A percentile compares a stretch with the other conserved stretches of the same genome.
Conservation (phyloP, 2,113 vertebrate species). For the Xiphophorus hellerii region DNA sequence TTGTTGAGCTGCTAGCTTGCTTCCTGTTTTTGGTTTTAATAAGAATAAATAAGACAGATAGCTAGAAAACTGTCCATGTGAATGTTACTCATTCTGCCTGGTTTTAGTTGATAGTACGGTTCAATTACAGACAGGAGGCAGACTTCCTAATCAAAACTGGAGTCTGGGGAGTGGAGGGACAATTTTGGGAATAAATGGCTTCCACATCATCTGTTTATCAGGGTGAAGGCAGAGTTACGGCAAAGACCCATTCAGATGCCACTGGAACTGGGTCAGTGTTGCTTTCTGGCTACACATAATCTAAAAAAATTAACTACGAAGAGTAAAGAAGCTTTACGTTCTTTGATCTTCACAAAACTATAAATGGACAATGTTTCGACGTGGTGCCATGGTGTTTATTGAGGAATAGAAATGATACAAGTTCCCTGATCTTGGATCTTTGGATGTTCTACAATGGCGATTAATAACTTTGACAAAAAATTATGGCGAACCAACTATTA, state of each 20-base stretch:
- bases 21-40: neutral
- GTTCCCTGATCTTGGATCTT: too few species aligned
- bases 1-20: neutral
- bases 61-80: neutral
- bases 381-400: too few species aligned
- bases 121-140: neutral
- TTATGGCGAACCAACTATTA: too few species aligned
- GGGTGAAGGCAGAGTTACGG: slow-evolving; percentile 3
- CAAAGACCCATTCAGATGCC: neutral
- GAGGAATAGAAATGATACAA: too few species aligned
- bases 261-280: slow-evolving; percentile 10
- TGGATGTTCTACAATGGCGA: too few species aligned
- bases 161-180: neutral
- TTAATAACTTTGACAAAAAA: too few species aligned
- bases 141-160: too few species aligned
- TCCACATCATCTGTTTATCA: slow-evolving; percentile 9
- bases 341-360: too few species aligned
- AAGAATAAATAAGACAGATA: neutral
- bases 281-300: neutral
- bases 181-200: neutral
- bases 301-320: neutral
- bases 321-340: too few species aligned
- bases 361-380: too few species aligned
- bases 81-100: neutral
- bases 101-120: neutral